Evolutionary conservation across 2,888 invertebrate genomes (phyloP), one percentile per base, ranked within the genome.

Genomic region (Epistrophe eligans): DNA sequence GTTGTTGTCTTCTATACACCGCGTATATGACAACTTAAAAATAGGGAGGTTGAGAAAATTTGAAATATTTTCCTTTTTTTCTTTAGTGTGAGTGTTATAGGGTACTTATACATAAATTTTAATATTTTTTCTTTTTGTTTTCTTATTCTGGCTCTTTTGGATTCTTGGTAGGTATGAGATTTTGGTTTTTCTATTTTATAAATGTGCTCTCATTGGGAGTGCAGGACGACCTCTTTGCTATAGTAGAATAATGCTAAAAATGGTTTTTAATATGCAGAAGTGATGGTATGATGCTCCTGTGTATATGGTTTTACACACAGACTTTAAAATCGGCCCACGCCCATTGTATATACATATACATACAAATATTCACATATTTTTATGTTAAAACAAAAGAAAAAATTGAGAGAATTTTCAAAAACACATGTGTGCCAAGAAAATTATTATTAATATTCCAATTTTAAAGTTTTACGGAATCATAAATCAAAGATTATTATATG

Each of bases 361-460:
- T 50, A 57, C 3, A n/a, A n/a, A n/a, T n/a, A n/a, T n/a, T n/a
- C n/a, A 62, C 15, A 11, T 64, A 32, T 64, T 7, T 8, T 10
- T 45, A 62, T 28, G 35, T 32, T 82, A 60, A 70, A 62, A 60
- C 28, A 67, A 24, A 48, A 38, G 40, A 67, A 79, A 17, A 40
- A 19, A 13, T 15, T 10, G 2, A 28, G 40, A 35, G 40, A 24
- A 48, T 24, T 24, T 66, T 74, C 70, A 28, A 50, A 58, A 55
- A 19, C 76, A 80, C 66, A 77, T 60, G 60, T 79, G 80, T 84
- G 79, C 80, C 76, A 45, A 40, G 79, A 60, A 64, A 81, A 74
- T 83, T 76, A 83, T 87, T 82, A 72, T 82, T 82, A 83, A 83
- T 87, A 82, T 82, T 74, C 70, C 82, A 87, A 82, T 87, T 87